Base-by-base conservation (phyloP, 2,888 invertebrate genomes). In the Rhaphigaster nebulosa region DNA sequence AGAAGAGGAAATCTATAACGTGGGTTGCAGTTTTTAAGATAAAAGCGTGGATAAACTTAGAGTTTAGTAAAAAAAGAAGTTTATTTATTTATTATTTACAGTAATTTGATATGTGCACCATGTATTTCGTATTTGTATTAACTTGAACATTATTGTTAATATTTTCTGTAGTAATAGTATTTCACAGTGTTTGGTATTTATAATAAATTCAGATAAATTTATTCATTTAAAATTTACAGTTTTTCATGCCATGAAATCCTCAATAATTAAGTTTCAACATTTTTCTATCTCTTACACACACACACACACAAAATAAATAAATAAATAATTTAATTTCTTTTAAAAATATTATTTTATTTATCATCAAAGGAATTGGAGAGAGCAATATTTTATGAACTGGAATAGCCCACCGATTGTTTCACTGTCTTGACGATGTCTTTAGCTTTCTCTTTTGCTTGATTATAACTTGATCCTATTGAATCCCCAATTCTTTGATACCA, bases 401-500 rank as follows among this genome's bases (percentile, higher is more conserved):
- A 84, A 50, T 84, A 84, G 2, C 84, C 84, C 6, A 84, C 84
- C 4, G 84, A 84, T 3, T 92, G 87, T 91, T 92, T 91, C 76
- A 92, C 90, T 60, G 88, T 91, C 34, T 90, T 87, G 34, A 93
- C 93, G 90, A 94, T 93, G 91, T 93, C 94, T 91, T 93, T 93
- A 92, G 95, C 95, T 94, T 95, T 95, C 92, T 95, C 95, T 92
- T 94, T 94, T 87, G 95, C 94, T 93, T 94, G 95, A 80, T 94
- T 94, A 92, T 95, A 95, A 18, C 95, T 94, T 92, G 91, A 94
- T 87, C 93, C 94, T 80, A 96, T 93, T 94, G 95, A 95, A 92
- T 93, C 94, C 90, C 95, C 95, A 91, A 96, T 92, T 93, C 94
- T 94, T 91, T 93, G 94, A 96, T 92, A 91, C 92, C 94, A 92